Conservation (phyloP, 2,888 invertebrate species). For the Hemicrepidius hirtus region DNA sequence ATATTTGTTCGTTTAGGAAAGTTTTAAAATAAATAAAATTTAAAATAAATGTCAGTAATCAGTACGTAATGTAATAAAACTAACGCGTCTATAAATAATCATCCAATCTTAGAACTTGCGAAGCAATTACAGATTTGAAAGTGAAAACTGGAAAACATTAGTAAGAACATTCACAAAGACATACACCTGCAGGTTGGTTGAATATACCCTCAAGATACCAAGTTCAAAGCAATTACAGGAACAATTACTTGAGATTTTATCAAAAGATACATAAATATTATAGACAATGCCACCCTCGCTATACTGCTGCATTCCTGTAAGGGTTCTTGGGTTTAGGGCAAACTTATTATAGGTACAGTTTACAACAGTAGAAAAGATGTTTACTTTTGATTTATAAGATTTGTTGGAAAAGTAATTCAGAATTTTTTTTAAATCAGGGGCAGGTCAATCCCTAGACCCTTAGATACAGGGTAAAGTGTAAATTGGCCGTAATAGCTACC, state of each 20-base stretch:
- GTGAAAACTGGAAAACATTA: background rate
- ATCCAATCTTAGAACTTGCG: too few species aligned
- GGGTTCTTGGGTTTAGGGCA: conserved; percentile 3
- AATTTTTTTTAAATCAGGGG: too few species aligned
- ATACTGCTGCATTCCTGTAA: background rate
- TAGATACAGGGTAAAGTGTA: too few species aligned
- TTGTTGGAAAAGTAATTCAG: too few species aligned
- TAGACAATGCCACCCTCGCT: conserved; percentile 62
- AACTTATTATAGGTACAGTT: background rate
- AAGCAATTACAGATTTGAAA: background rate
- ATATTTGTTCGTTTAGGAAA: too few species aligned
- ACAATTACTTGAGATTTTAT: conserved; percentile 70
- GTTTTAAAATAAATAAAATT: too few species aligned
- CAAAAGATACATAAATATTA: conserved; percentile 69
- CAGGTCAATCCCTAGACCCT: too few species aligned
- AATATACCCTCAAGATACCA: background rate
- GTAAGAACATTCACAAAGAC: conserved; percentile 8
- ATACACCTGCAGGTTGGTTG: background rate
- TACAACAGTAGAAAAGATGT: too few species aligned
- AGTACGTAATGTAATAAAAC: too few species aligned
- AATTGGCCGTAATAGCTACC: too few species aligned
- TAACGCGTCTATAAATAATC: too few species aligned
- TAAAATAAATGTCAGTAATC: too few species aligned
- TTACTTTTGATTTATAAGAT: background rate
- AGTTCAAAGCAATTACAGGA: conserved; percentile 67